phyloP scores from a whole-genome alignment of 1,140 invertebrate species.

The Neodiprion fabricii region DNA sequence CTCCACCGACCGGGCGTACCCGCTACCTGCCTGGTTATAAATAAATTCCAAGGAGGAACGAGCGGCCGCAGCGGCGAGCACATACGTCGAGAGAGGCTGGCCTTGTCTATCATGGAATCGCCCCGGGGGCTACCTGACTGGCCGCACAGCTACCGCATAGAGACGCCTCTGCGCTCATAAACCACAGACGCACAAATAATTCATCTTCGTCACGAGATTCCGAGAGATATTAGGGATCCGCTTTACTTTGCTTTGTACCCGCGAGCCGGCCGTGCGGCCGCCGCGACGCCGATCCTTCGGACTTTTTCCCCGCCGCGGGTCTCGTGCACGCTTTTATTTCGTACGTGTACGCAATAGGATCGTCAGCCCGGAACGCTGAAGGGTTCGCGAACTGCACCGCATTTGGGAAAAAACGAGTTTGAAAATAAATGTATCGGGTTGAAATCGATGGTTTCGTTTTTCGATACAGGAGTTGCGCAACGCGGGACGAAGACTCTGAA shows the following conservation, averaged over 20 bases:
- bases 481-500: too few species aligned
- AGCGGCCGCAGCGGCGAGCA: neutral
- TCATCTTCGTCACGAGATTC: conserved; percentile 51
- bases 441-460: too few species aligned
- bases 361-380: too few species aligned
- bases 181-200: conserved; percentile 44
- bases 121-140: conserved; percentile 59
- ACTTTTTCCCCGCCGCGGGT: neutral
- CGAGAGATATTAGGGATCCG: conserved; percentile 28
- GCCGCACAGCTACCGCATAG: conserved; percentile 57
- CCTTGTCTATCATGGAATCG: conserved; percentile 63
- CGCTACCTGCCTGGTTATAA: conserved; percentile 9
- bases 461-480: too few species aligned
- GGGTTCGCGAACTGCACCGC: too few species aligned
- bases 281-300: conserved; percentile 9
- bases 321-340: too few species aligned
- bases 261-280: conserved; percentile 3
- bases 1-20: neutral
- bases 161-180: conserved; percentile 41
- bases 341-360: too few species aligned
- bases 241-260: conserved; percentile 5
- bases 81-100: conserved; percentile 52
- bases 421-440: too few species aligned
- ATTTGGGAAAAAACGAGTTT: too few species aligned
- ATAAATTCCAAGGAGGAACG: conserved; percentile 5